Evolutionary conservation across 2,888 invertebrate species (phyloP).

Genomic region (Polietes domitor): DNA sequence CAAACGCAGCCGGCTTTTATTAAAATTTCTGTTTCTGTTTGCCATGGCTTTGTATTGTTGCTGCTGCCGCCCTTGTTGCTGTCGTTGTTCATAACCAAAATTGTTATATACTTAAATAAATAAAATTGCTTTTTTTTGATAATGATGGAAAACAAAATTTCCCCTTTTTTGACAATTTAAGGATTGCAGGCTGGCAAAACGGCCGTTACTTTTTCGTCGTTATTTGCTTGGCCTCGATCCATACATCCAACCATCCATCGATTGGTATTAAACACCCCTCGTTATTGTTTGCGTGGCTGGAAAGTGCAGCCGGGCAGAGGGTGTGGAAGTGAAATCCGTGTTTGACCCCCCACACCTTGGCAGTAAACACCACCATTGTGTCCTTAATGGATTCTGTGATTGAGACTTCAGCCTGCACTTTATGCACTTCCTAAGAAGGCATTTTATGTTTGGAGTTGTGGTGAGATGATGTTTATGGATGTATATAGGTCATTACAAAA

Average conservation of each 20-base stretch:
- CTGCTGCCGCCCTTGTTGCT: conserved; percentile 42
- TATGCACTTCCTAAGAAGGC: neutral
- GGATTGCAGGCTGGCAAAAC: conserved; percentile 45
- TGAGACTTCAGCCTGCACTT: neutral
- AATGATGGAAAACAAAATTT: conserved; percentile 41
- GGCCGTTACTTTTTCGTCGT: conserved; percentile 67
- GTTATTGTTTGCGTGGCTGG: neutral
- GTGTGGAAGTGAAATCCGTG: neutral
- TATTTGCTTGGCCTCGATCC: neutral
- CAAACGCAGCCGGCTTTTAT: conserved; percentile 70
- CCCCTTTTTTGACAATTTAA: conserved; percentile 36
- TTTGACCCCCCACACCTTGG: conserved; percentile 49
- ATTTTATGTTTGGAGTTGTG: neutral
- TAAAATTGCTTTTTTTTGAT: conserved; percentile 38
- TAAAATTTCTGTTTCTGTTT: conserved; percentile 48
- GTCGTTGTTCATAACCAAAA: conserved; percentile 69
- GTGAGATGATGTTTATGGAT: neutral
- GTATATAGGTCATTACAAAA: neutral
- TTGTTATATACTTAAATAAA: conserved; percentile 70
- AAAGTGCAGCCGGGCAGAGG: neutral
- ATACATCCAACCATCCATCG: no score
- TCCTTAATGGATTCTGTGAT: conserved; percentile 26
- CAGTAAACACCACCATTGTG: neutral
- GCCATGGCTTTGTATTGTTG: neutral
- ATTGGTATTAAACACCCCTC: conserved; percentile 11